A percentile compares a stretch with the other conserved stretches of the same genome.
Conservation (phyloP, 2,797 vertebrate species). For the Clamator glandarius region DNA sequence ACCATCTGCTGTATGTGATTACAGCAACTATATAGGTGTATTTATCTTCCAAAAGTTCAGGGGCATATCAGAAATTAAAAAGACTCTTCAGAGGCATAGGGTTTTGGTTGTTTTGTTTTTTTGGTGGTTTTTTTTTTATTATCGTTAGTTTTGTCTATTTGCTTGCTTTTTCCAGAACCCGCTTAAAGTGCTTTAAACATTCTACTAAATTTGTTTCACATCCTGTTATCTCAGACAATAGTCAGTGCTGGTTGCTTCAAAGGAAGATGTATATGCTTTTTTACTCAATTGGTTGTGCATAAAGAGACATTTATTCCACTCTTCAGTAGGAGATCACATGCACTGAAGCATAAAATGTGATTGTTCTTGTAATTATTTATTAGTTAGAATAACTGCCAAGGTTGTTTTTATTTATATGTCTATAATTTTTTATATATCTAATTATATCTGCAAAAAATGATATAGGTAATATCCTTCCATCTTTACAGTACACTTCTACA, state of each 20-base stretch:
- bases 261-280: background rate
- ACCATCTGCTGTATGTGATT: background rate
- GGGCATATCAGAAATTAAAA: background rate
- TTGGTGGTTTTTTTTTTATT: no score
- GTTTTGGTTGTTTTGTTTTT: background rate
- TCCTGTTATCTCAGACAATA: background rate
- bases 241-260: background rate
- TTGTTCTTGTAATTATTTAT: background rate
- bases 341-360: background rate
- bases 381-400: background rate
- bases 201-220: background rate
- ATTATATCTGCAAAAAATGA: background rate
- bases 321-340: background rate
- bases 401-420: background rate
- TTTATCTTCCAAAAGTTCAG: background rate
- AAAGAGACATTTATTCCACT: background rate
- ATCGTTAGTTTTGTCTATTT: background rate
- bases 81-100: rapidly evolving
- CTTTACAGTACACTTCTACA: background rate
- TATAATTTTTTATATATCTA: background rate
- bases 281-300: background rate
- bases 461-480: background rate
- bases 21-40: background rate
- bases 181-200: background rate
- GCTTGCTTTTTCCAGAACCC: background rate